phyloP scores from a whole-genome alignment of 92 coral and sea anemone species.

The Isaurus tuberculatus region DNA sequence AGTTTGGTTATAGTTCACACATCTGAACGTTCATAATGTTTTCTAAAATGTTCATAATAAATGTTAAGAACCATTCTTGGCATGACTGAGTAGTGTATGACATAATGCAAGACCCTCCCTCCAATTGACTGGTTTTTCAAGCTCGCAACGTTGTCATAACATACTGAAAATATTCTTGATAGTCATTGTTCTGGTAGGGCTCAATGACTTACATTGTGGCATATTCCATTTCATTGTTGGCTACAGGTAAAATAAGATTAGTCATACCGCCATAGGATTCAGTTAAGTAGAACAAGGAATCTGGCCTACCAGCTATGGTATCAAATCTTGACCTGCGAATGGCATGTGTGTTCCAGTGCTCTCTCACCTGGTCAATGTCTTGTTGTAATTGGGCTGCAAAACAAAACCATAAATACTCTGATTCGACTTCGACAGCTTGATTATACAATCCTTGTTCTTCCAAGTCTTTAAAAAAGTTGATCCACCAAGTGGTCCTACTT shows the following conservation, averaged over 20 bases:
- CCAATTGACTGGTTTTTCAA: constrained; percentile 56
- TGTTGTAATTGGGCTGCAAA: constrained; percentile 29
- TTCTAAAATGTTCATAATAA: constrained; percentile 24
- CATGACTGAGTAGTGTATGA: constrained; percentile 33
- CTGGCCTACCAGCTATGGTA: constrained; percentile 30
- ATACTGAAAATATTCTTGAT: constrained; percentile 69
- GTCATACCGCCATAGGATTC: constrained; percentile 29
- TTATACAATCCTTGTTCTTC: constrained; percentile 19
- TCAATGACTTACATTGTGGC: constrained; percentile 65
- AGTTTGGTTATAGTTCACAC: constrained; percentile 20
- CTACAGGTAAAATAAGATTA: constrained; percentile 57
- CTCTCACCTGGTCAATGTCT: constrained; percentile 36
- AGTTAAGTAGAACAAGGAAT: constrained; percentile 40
- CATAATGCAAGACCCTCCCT: constrained; percentile 52
- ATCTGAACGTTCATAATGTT: constrained; percentile 17
- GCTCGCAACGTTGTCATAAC: constrained; percentile 59
- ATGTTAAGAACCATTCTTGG: constrained; percentile 55
- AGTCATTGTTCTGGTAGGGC: constrained; percentile 51
- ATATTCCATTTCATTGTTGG: constrained; percentile 60
- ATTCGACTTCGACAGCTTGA: constrained; percentile 29
- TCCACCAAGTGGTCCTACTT: constrained; percentile 36
- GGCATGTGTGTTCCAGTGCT: constrained; percentile 33
- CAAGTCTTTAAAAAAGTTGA: constrained; percentile 7
- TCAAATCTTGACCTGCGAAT: constrained; percentile 39
- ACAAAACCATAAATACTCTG: constrained; percentile 30